Evolutionary conservation across 2,113 vertebrate species (phyloP), one percentile per base, ranked within the genome.

Genomic region (Gadus chalcogrammus): DNA sequence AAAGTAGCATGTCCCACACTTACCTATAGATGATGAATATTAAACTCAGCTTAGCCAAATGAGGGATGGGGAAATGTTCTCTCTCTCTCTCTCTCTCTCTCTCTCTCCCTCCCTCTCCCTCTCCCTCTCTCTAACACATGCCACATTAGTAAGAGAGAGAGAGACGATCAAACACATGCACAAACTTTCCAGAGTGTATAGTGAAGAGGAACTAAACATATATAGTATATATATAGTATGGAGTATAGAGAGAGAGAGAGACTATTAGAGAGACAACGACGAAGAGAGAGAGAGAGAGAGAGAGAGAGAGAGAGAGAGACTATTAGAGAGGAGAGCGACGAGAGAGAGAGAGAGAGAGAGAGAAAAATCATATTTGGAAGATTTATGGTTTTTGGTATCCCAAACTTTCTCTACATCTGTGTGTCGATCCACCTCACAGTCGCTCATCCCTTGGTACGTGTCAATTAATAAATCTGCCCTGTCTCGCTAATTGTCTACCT

Each of bases 391-490:
- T n/a, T 17, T 15, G n/a, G 15, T 5, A 17, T 58, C 55, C 4
- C 12, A 15, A 1, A 20, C 18, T 61, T 24, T 18, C 22, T 27
- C 27, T 24, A 17, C 22, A 64, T 17, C 12, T 35, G 13, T 8
- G 4, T 35, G 28, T 70, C 61, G 28, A 72, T 63, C 59, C 35
- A 31, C 38, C 38, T n/a, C 31, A 67, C 60, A 38, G 73, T 72
- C 66, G 12, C 67, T 75, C 77, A 65, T 79, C 80, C 84, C 80
- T 82, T 74, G 82, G 81, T 88, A 78, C 83, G 74, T 76, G 71
- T 84, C 88, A 84, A 89, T 91, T 90, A 88, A 87, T 87, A 86
- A 82, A 86, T 84, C 74, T 80, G 82, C 82, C 84, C 86, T 87
- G 82, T 71, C 64, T 76, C 82, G 86, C 88, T 91, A 91, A 90